Percentiles rank a stretch among this genome's conserved stretches.
phyloP scores from a whole-genome alignment of 1,140 invertebrate genomes.

The Habropoda laboriosa region DNA sequence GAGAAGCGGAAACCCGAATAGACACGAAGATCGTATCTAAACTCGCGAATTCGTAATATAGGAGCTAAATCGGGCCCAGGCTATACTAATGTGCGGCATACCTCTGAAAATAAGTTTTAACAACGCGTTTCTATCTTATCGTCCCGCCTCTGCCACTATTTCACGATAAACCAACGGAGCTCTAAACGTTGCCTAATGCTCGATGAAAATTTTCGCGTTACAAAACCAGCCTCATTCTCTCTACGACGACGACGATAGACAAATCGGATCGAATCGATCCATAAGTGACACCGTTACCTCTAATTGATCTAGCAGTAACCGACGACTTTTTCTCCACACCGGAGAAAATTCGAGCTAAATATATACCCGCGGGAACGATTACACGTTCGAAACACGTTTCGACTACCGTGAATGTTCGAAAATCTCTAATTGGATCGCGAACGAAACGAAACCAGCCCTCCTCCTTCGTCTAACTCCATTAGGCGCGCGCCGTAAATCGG shows the following conservation, averaged over 20 bases:
- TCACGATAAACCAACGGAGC: neutral
- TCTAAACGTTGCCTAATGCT: neutral
- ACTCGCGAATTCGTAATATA: neutral
- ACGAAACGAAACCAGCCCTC: neutral
- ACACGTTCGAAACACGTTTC: neutral
- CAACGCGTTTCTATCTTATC: conserved; percentile 19
- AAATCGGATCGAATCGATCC: neutral
- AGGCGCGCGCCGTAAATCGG: neutral
- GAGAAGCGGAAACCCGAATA: conserved; percentile 23
- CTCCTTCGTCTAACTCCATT: neutral
- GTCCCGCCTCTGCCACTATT: neutral
- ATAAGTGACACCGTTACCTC: neutral
- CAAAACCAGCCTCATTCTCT: neutral
- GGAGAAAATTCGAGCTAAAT: neutral
- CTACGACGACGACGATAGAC: neutral
- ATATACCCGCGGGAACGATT: neutral
- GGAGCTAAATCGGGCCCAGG: neutral
- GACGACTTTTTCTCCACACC: neutral
- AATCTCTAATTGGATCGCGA: conserved; percentile 11
- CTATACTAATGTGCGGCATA: neutral
- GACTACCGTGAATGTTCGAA: neutral
- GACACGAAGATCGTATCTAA: conserved; percentile 50
- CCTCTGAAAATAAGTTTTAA: conserved; percentile 4
- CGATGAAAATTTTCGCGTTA: neutral
- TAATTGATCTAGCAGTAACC: neutral